A percentile compares a stretch with the other conserved stretches of the same genome.
Conservation (phyloP, 2,888 invertebrate species). For the Rhingia campestris region DNA sequence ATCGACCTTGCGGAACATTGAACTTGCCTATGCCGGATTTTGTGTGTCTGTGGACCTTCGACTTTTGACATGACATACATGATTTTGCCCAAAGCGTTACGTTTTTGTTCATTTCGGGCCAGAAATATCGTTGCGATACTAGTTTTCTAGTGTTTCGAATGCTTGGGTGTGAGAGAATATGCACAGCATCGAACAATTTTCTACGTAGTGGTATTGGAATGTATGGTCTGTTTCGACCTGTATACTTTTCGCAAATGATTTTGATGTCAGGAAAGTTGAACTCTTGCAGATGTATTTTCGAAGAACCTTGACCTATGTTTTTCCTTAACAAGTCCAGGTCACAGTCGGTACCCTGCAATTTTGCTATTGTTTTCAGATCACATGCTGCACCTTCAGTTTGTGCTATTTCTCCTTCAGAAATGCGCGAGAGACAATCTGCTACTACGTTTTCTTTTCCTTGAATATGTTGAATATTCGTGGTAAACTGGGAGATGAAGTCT, state of each 20-base stretch:
- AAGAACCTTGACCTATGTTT: background rate
- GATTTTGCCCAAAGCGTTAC: conserved; percentile 35
- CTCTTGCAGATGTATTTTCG: background rate
- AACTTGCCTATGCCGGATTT: conserved; percentile 13
- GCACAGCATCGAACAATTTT: conserved; percentile 40
- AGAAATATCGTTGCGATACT: conserved; percentile 45
- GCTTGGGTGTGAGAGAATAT: conserved; percentile 40
- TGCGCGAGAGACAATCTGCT: conserved; percentile 5
- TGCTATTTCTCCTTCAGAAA: background rate
- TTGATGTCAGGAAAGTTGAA: conserved; percentile 14
- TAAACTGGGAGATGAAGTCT: conserved; percentile 32
- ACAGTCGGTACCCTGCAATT: conserved; percentile 22
- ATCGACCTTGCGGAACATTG: conserved; percentile 16
- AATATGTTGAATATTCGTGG: conserved; percentile 31
- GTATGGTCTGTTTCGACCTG: conserved; percentile 21
- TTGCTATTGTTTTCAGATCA: conserved; percentile 16
- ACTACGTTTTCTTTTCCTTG: conserved; percentile 23
- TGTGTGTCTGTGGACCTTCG: conserved; percentile 38
- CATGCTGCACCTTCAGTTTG: conserved; percentile 1
- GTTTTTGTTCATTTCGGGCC: conserved; percentile 41
- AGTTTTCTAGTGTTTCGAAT: conserved; percentile 43
- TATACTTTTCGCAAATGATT: conserved; percentile 40
- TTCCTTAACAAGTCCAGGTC: conserved; percentile 23
- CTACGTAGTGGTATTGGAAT: conserved; percentile 24
- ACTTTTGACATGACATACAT: conserved; percentile 43